Base-by-base conservation (phyloP, 92 coral and sea anemone species). In the Paramuricea clavata region DNA sequence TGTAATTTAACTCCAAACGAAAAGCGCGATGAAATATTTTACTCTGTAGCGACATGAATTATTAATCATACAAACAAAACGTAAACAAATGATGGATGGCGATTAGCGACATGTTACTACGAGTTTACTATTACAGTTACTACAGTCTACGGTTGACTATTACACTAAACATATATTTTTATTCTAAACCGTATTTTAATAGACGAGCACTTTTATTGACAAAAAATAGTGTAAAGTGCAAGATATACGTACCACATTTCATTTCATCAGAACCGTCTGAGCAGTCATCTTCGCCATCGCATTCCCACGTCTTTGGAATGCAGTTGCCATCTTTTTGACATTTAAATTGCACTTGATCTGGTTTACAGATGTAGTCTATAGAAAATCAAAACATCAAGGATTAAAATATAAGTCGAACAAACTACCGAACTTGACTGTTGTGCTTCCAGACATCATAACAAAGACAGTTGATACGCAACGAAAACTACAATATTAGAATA, bases 241-340 rank as follows among this genome's bases (percentile, higher is more conserved):
- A 54, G 3, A 54, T 17, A 5, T 19, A 65, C 72, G 11, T 65
- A 65, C 72, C 72, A 33, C 72, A 65, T 6, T 26, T 30, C 44
- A 13, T 16, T 25, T 76, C 82, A 26, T 76, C 82, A 9, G 82
- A 76, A 34, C 31, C 30, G 64, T 76, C 82, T 27, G 4, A 8
- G 26, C 82, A 76, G 68, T 76, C 82, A 50, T 25, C 15, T 26
- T 50, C 82, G 41, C 25, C 22, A 36, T 76, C 82, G 42, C 82
- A 76, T 32, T 76, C 82, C 82, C 82, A 76, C 3, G 9, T 17
- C 33, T 76, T 76, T 52, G 82, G 82, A 76, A 76, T 76, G 52
- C 82, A 76, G 28, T 16, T 49, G 11, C 64, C 82, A 34, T 28
- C 59, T 17, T 12, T 1, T 6, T 11, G 67, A 76, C 82, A 76